Conservation (phyloP, 2,113 vertebrate genomes). For the zebrafish (Danio rerio) region GRCz12tu NC_133181.1:37614501-37615000, state of each 20-base stretch:
- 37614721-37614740: not conserved
- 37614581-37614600: not conserved
- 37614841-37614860: no score
- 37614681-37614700: not conserved
- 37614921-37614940: no score
- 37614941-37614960: no score
- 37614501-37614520: not conserved
- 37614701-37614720: not conserved
- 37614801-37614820: no score
- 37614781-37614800: not conserved
- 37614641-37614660: slow-evolving; percentile 8
- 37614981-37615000: no score
- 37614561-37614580: not conserved
- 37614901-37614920: no score
- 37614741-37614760: not conserved
- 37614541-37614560: not conserved
- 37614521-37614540: not conserved
- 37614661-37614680: not conserved
- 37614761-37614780: not conserved
- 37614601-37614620: not conserved
- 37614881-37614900: no score
- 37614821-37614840: no score
- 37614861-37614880: no score
- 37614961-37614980: no score
- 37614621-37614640: slow-evolving; percentile 7